Conservation (phyloP, 2,113 vertebrate genomes). For the Coreoperca whiteheadi region DNA sequence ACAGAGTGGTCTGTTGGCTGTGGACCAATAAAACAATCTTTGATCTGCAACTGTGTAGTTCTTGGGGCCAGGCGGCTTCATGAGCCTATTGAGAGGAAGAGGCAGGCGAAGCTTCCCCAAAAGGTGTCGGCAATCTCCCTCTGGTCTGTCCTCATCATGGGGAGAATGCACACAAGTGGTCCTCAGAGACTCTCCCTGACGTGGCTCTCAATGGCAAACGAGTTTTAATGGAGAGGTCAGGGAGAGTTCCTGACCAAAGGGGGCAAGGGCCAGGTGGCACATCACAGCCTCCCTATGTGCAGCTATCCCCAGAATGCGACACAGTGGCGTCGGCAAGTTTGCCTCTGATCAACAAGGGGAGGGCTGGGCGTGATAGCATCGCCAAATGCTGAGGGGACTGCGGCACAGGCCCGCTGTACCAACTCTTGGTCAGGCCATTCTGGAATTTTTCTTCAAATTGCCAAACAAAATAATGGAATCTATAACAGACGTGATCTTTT, state of each 20-base stretch:
- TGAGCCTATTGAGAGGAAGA: constrained; percentile 43
- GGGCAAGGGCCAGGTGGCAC: constrained; percentile 83
- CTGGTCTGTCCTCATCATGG: constrained; percentile 72
- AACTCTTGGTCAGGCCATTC: constrained; percentile 39
- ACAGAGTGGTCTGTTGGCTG: constrained; percentile 74
- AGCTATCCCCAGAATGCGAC: constrained; percentile 88
- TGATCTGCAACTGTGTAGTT: constrained; percentile 77
- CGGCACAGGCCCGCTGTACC: constrained; percentile 46
- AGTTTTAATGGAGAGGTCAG: constrained; percentile 82
- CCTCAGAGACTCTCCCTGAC: constrained; percentile 76
- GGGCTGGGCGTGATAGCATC: constrained; percentile 62
- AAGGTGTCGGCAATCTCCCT: constrained; percentile 79
- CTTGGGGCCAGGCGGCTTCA: constrained; percentile 52
- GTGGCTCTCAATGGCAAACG: constrained; percentile 73
- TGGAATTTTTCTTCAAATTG: neutral
- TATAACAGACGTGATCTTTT: neutral
- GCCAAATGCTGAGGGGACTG: constrained; percentile 78
- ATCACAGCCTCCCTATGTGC: constrained; percentile 81
- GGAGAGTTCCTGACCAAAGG: constrained; percentile 78
- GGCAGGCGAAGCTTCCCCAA: constrained; percentile 53
- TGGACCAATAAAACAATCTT: constrained; percentile 75
- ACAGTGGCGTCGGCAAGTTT: constrained; percentile 84
- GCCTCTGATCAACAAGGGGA: constrained; percentile 80
- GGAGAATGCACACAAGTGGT: constrained; percentile 77
- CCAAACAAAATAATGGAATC: neutral